These are phyloP conservation scores for Gymnopithys bicolor DNA, from an alignment of 2,797 vertebrate species.

Conservation along the genomic window DNA sequence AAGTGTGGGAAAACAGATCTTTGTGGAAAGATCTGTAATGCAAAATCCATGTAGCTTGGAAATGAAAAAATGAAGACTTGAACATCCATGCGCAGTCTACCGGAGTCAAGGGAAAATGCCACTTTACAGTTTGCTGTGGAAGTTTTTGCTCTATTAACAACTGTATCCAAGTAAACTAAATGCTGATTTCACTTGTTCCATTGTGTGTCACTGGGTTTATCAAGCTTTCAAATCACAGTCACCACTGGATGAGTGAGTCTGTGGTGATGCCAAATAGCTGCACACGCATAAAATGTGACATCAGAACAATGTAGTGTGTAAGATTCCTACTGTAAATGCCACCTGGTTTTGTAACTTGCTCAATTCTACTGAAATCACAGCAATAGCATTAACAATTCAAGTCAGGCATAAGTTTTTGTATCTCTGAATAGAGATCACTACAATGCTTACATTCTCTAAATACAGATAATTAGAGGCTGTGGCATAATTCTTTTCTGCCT, in stretches of 20 bases:
- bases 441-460: conserved; percentile 48
- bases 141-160: background rate
- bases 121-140: background rate
- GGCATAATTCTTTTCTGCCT: conserved; percentile 25
- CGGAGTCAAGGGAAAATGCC: background rate
- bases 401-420: conserved; percentile 31
- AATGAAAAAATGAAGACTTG: background rate
- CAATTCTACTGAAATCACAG: background rate
- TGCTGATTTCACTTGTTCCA: background rate
- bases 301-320: background rate
- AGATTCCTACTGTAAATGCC: background rate
- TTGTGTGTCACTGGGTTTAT: background rate
- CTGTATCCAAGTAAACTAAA: background rate
- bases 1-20: background rate
- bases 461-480: conserved; percentile 38
- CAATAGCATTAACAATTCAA: conserved; percentile 30
- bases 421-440: conserved; percentile 14
- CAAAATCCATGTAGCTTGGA: rapidly evolving
- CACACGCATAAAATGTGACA: background rate
- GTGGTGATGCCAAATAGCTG: background rate
- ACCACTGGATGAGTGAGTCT: background rate
- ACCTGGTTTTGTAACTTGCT: background rate
- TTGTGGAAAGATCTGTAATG: background rate
- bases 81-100: background rate
- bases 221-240: background rate